Conservation (phyloP, 2,888 invertebrate species). For the Sarcophaga rosellei region DNA sequence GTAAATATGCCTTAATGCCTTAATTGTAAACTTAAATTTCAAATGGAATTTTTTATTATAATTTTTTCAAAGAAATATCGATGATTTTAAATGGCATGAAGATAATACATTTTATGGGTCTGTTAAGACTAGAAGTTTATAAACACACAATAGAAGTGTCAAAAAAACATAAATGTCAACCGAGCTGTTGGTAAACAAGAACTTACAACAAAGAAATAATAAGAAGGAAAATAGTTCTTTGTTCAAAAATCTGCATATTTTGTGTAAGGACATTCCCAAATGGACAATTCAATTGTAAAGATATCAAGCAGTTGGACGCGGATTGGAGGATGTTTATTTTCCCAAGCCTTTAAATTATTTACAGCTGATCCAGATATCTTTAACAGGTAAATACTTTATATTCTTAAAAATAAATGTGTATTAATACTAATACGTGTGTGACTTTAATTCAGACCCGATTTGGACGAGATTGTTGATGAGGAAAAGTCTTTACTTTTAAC, state of each 20-base stretch:
- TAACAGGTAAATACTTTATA: slow-evolving; percentile 71
- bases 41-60: too few species aligned
- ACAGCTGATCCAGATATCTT: slow-evolving; percentile 75
- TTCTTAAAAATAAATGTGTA: not conserved
- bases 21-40: too few species aligned
- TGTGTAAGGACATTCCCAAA: not conserved
- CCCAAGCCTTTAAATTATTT: slow-evolving; percentile 71
- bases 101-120: too few species aligned
- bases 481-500: slow-evolving; percentile 75
- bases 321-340: slow-evolving; percentile 73
- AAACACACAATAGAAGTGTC: not conserved
- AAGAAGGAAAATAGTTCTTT: too few species aligned
- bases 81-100: too few species aligned
- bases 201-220: too few species aligned
- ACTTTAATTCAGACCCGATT: slow-evolving; percentile 72
- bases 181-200: not conserved
- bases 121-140: too few species aligned
- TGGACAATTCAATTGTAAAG: slow-evolving; percentile 25
- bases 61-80: too few species aligned
- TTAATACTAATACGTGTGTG: too few species aligned
- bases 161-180: not conserved
- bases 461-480: slow-evolving; percentile 75
- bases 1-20: too few species aligned
- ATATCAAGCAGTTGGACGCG: slow-evolving; percentile 74
- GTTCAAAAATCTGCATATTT: not conserved